Base-by-base conservation (phyloP, 1,140 invertebrate species). In the Schlechtendalia chinensis region DNA sequence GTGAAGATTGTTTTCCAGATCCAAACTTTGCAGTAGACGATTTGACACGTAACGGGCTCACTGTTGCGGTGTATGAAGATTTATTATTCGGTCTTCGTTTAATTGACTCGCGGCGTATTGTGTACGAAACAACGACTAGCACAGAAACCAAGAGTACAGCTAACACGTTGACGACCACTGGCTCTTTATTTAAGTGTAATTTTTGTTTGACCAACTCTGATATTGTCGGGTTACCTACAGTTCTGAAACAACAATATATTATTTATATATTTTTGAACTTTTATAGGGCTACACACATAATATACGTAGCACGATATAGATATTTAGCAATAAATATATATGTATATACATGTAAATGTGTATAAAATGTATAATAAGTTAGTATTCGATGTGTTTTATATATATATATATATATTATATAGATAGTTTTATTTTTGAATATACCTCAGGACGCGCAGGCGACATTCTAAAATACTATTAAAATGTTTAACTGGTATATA, bases 131-230 rank as follows among this genome's bases (percentile, higher is more conserved):
- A 2, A 79, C 19, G 10, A 79, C 1, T 16, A 79, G 10, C 11
- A 59, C 39, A 5, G 39, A 47, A n/a, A 79, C 39, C 5, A 79
- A 17, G 11, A 79, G 19, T 1, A 59, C 39, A 6, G 75, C 75
- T 22, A 79, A 47, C 17, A 58, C 56, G 59, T 79, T 79, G 6
- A 79, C 39, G n/a, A 79, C 75, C 24, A 79, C 14, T n/a, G 75
- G 58, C 6, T 79, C 75, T 39, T 27, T 59, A 39, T 58, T 61
- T 17, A 59, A 61, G 32, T 79, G 17, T n/a, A 79, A 59, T 61
- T 79, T 79, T 4, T 79, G n/a, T 58, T 79, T 79, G 58, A 79
- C 45, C 22, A 61, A 47, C 17, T 61, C 56, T 10, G 58, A 53
- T 27, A 72, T 29, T 54, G 1, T 32, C 17, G 24, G 17, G 29